Base-by-base conservation (phyloP, 1,140 invertebrate species). In the Babylonia areolata region DNA sequence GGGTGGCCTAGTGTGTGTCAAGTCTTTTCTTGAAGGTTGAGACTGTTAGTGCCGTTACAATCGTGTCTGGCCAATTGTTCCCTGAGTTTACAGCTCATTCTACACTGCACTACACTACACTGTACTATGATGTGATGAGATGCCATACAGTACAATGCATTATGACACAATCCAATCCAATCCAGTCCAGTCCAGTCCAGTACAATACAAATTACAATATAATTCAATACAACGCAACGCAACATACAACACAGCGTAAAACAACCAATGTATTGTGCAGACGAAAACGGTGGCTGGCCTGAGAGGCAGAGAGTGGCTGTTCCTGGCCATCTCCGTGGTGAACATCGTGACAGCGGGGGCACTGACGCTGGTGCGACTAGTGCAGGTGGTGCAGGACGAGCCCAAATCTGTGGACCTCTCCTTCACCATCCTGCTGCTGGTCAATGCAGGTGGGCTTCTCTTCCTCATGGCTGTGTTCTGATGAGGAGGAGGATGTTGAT, bases 361-460 rank as follows among this genome's bases (percentile, higher is more conserved):
- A 3, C 83, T 93, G 51, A 93, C 93, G 1, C 39, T 90, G 3
- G 90, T 91, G 31, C 81, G 92, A 54, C 77, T 93, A 40, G 84
- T 92, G 1, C 46, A 85, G 20, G 87, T 91, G 12, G 35, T 90
- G 1, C 35, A 88, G 23, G 80, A 89, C 46, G 86, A 90, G 28
- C 85, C 87, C 2, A 84, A 86, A 3, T 89, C 88, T 15, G 54
- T 89, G 23, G 93, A 93, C 83, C 92, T 93, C 77, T 92, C 92
- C 2, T 93, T 92, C 84, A 88, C 90, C 69, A 84, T 93, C 20
- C 88, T 93, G 9, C 87, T 93, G 28, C 86, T 93, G 1, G 88
- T 93, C 12, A 93, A 92, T 91, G 88, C 89, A 87, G 91, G 93
- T 93, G 33, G 11, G 9, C n/a, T n/a, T n/a, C n/a, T n/a, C n/a